phyloP scores from a whole-genome alignment of 2,113 vertebrate species.

The Eublepharis macularius region DNA sequence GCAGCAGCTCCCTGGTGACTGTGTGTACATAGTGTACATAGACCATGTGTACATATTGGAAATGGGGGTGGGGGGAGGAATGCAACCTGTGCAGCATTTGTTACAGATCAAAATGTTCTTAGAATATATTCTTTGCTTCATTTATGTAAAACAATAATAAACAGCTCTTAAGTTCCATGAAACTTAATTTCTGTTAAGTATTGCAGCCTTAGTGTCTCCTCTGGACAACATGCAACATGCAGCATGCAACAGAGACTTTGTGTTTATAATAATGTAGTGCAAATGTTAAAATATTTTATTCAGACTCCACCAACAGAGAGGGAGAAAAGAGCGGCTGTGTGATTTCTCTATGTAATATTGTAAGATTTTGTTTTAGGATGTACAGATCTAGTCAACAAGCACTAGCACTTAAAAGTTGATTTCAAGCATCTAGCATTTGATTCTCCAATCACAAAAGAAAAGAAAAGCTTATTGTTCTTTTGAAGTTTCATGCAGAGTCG shows the following conservation, averaged over 20 bases:
- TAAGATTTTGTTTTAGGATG: background rate
- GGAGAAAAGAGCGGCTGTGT: background rate
- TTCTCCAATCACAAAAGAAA: background rate
- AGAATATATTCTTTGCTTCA: background rate
- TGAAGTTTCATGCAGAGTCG: background rate
- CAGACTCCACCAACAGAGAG: background rate
- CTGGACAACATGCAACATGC: background rate
- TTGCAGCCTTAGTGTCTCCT: background rate
- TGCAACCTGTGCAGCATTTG: background rate
- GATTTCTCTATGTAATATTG: background rate
- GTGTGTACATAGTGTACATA: background rate
- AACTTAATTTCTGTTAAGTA: background rate
- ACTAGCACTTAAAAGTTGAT: too few relatives aligned
- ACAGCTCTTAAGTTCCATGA: background rate
- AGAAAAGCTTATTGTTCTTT: background rate
- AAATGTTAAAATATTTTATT: background rate
- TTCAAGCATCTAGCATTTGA: background rate
- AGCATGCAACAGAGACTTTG: background rate
- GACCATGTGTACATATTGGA: background rate
- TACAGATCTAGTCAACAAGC: too few relatives aligned
- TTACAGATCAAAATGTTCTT: background rate
- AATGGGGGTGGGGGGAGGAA: background rate
- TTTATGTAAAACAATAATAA: background rate
- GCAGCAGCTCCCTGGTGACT: background rate
- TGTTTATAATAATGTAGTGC: background rate